Conservation (phyloP, 1,140 invertebrate genomes). For the Drosophila sulfurigaster region DNA sequence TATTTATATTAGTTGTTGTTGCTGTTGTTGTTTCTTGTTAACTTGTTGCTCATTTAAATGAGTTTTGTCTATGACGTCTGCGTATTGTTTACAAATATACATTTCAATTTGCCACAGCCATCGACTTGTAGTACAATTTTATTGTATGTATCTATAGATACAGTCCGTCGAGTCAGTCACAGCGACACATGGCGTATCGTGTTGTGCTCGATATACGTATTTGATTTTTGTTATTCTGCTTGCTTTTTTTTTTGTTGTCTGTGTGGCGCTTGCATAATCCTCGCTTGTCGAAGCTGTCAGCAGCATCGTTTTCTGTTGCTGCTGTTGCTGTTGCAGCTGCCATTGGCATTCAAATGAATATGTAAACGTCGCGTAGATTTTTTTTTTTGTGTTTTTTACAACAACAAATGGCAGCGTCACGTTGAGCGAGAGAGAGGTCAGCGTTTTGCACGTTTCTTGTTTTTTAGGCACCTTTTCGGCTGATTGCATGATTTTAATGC, state of each 20-base stretch:
- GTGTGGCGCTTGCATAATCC: slow-evolving; percentile 78
- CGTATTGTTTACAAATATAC: slow-evolving; percentile 82
- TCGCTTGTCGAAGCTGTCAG: slow-evolving; percentile 77
- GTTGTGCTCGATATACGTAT: slow-evolving; percentile 47
- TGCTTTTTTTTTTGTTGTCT: not conserved
- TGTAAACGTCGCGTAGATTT: slow-evolving; percentile 68
- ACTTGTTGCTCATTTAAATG: slow-evolving; percentile 63
- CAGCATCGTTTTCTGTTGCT: slow-evolving; percentile 33
- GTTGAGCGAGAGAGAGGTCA: slow-evolving; percentile 49
- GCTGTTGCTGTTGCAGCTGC: slow-evolving; percentile 58
- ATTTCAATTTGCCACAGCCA: slow-evolving; percentile 69
- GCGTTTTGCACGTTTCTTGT: slow-evolving; percentile 54
- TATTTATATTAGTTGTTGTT: slow-evolving; percentile 36
- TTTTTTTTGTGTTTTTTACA: slow-evolving; percentile 43
- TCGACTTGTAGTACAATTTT: slow-evolving; percentile 40
- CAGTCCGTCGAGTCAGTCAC: slow-evolving; percentile 3
- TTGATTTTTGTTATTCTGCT: slow-evolving; percentile 44
- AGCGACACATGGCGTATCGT: slow-evolving; percentile 69
- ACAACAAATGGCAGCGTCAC: slow-evolving; percentile 33
- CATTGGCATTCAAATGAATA: slow-evolving; percentile 82
- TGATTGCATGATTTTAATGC: slow-evolving; percentile 7
- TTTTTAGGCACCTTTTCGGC: slow-evolving; percentile 45
- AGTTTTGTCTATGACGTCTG: slow-evolving; percentile 79
- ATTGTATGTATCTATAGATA: slow-evolving; percentile 26
- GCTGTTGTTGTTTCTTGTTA: slow-evolving; percentile 25